These are phyloP conservation scores for Stegostoma tigrinum DNA, from an alignment of 2,113 vertebrate genomes.

Conservation along the genomic window DNA sequence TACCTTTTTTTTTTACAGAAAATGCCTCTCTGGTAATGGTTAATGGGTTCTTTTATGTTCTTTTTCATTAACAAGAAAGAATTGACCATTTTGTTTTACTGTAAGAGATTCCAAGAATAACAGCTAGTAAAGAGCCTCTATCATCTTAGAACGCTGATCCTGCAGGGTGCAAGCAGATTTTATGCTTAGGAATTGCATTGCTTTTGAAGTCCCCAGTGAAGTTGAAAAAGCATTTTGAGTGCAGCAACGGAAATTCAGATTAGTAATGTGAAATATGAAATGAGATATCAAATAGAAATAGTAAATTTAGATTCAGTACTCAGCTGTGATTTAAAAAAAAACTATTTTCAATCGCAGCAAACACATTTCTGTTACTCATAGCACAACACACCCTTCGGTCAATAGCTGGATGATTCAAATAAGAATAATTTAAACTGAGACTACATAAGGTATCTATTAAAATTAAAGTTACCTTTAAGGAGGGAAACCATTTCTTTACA, in stretches of 20 bases:
- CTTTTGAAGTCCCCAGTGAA: not conserved
- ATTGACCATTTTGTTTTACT: not conserved
- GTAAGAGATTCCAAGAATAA: not conserved
- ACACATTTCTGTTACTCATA: not conserved
- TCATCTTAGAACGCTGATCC: not conserved
- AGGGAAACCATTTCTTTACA: not conserved
- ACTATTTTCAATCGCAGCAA: not conserved
- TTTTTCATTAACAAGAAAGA: not conserved
- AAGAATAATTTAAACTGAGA: not conserved
- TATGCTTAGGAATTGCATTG: not conserved
- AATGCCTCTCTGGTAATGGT: not conserved
- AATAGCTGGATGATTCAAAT: not conserved
- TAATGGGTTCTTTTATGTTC: not conserved
- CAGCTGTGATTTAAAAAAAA: not conserved
- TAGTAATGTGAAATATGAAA: not conserved
- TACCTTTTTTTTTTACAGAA: not conserved
- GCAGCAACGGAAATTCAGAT: constrained; percentile 8
- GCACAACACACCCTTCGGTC: not conserved
- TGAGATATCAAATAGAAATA: not conserved
- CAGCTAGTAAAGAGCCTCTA: not conserved
- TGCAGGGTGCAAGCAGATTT: not conserved
- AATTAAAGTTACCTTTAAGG: not conserved
- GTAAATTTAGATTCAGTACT: not conserved
- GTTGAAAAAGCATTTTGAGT: not conserved
- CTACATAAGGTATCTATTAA: not conserved